These are phyloP conservation scores for Malurus melanocephalus DNA, from an alignment of 2,113 vertebrate species.

Conservation along the genomic window DNA sequence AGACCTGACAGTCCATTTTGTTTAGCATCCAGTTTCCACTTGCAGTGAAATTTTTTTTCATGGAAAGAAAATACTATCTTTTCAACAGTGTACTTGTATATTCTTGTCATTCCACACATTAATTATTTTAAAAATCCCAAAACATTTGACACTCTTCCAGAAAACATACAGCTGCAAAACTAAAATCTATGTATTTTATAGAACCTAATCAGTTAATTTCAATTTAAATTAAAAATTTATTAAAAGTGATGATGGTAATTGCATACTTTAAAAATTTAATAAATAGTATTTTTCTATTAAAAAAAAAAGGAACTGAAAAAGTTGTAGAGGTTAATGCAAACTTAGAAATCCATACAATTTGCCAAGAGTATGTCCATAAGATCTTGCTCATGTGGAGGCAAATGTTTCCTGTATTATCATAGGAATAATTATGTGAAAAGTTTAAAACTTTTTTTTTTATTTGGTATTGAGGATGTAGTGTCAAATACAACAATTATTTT, in stretches of 20 bases:
- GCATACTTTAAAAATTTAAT: neutral
- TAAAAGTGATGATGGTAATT: neutral
- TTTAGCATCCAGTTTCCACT: neutral
- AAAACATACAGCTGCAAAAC: neutral
- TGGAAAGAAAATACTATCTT: neutral
- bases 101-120: neutral
- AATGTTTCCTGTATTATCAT: neutral
- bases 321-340: neutral
- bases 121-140: neutral
- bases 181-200: neutral
- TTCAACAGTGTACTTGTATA: neutral
- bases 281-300: neutral
- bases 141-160: neutral
- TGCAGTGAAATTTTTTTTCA: neutral
- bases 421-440: neutral
- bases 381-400: neutral
- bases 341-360: neutral
- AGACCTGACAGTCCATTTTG: neutral
- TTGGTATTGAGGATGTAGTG: neutral
- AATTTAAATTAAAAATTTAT: neutral
- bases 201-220: neutral
- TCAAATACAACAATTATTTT: conserved; percentile 16
- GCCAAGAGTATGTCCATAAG: neutral
- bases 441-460: neutral
- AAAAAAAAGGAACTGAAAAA: neutral